Evolutionary conservation across 2,113 vertebrate species (phyloP), one percentile per base, ranked within the genome.

Genomic region (Dolichallabes microphthalmus): DNA sequence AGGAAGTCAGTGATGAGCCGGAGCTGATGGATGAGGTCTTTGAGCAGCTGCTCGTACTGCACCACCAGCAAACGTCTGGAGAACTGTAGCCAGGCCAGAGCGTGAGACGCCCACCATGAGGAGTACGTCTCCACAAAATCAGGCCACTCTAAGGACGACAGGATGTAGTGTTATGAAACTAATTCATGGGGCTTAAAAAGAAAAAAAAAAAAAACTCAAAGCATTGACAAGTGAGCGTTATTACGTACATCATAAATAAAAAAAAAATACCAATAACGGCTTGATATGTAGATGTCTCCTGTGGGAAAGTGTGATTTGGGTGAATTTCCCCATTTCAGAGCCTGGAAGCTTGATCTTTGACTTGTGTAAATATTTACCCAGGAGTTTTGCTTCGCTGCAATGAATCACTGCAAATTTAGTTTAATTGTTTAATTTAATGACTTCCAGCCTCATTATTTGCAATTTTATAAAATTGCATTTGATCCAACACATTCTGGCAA

Each of bases 21-120:
- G 78, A 99, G 94, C 93, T 97, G 96, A 1, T 85, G 88, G 0
- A 97, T 94, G 0, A 98, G 96, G 85, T 97, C 94, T 71, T 52
- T 91, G 69, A 97, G 97, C 39, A 99, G 95, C 85, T 97, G 96
- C 92, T 99, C 98, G 0, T 98, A 99, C 81, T 99, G 97, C 9
- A 99, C 95, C 90, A 99, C 97, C 87, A 98, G 92, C 71, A 99
- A 95, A 22, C 92, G 94, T 68, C 85, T 94, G 32, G 96, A 96
- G 0, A 95, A 98, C 90, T 93, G 94, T 88, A 99, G 92, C 98
- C 98, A 99, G 93, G 97, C 97, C 35, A 99, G 92, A 0, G 98
- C 95, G 80, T 99, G 98, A 0, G 97, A 97, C 0, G 95, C 96
- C 98, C 98, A 99, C 98, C 98, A 99, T 1, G 97, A 97, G 0